Evolutionary conservation across 2,888 invertebrate genomes (phyloP).

Genomic region (Vannuccia rotundouncinata): DNA sequence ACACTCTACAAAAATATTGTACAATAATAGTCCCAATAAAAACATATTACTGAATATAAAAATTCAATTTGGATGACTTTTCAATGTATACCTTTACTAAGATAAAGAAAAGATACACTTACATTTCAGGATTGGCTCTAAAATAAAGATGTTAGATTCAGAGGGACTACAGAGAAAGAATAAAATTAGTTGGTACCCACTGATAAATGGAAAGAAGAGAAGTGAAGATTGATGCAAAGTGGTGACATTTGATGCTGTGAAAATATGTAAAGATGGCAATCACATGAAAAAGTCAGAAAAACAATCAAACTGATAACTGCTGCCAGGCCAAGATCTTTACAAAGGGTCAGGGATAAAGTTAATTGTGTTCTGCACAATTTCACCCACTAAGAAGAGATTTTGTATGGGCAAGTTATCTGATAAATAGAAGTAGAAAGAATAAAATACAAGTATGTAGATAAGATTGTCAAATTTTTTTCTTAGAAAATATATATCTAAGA

Average conservation of each 20-base stretch:
- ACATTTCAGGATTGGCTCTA: neutral
- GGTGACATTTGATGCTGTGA: neutral
- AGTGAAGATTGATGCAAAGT: conserved; percentile 7
- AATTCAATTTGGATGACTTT: neutral
- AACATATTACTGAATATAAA: neutral
- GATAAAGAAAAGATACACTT: neutral
- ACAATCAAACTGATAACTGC: neutral
- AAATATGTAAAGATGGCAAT: neutral
- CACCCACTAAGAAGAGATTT: conserved; percentile 17
- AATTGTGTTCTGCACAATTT: neutral
- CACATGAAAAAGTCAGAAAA: conserved; percentile 6
- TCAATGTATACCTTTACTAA: neutral
- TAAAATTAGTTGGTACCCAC: neutral
- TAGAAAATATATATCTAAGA: neutral
- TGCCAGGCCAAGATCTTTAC: neutral
- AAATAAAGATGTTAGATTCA: neutral
- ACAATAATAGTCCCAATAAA: neutral
- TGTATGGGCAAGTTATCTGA: conserved; percentile 2
- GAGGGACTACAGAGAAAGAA: conserved; percentile 16
- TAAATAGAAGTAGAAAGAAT: neutral
- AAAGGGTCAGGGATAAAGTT: conserved; percentile 5
- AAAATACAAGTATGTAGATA: neutral
- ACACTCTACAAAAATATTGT: neutral
- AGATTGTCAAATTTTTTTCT: conserved; percentile 5
- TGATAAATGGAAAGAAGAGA: no score